These are phyloP conservation scores for Drosophila aff. DNA, from an alignment of 1,140 invertebrate species.

Conservation along the genomic window DNA sequence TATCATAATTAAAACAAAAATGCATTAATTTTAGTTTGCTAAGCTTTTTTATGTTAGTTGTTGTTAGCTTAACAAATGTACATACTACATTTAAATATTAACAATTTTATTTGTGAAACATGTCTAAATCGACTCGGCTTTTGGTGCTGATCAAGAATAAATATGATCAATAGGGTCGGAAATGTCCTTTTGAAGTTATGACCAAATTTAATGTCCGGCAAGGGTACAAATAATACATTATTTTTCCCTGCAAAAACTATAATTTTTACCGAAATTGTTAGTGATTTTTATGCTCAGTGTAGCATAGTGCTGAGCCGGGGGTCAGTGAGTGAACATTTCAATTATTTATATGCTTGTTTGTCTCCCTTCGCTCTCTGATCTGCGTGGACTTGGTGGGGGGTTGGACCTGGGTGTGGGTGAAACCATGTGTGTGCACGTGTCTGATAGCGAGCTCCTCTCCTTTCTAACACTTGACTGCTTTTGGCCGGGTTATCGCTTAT, in stretches of 20 bases:
- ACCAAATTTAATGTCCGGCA: not conserved
- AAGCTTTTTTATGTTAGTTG: not conserved
- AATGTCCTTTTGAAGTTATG: not conserved
- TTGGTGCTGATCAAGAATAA: not conserved
- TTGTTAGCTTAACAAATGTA: not conserved
- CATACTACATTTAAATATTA: not conserved
- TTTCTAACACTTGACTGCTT: conserved; percentile 72
- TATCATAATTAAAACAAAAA: not conserved
- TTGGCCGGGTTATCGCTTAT: conserved; percentile 67
- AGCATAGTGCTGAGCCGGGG: not conserved
- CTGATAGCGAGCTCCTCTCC: conserved; percentile 38
- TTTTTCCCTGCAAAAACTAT: not conserved
- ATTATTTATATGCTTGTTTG: conserved; percentile 83
- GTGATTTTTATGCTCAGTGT: conserved; percentile 1
- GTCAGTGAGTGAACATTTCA: conserved; percentile 70
- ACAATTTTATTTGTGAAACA: no score
- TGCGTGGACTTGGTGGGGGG: not conserved
- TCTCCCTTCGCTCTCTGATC: conserved; percentile 31
- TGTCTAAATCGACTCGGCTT: not conserved
- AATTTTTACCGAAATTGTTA: not conserved
- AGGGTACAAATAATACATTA: no score
- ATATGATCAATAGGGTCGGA: not conserved
- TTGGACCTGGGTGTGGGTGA: not conserved
- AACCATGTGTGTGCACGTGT: conserved; percentile 64
- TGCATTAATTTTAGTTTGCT: not conserved